Conservation (phyloP, 2,888 invertebrate genomes). For the Meteorus colon region DNA sequence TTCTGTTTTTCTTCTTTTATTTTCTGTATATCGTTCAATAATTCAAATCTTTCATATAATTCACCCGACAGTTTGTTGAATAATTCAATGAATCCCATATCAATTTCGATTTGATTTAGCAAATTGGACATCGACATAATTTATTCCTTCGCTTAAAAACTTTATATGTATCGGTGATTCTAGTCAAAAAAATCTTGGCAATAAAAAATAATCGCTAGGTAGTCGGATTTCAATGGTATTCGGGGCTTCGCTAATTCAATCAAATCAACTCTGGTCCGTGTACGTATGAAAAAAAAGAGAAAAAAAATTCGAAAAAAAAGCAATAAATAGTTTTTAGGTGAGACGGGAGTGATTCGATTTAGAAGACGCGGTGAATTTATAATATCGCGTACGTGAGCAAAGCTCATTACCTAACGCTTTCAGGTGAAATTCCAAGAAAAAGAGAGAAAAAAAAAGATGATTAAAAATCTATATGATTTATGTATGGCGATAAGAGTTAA, state of each 20-base stretch:
- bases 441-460: conserved; percentile 34
- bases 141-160: conserved; percentile 51
- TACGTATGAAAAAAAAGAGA: conserved; percentile 15
- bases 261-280: not conserved
- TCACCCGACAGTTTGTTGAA: not conserved
- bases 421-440: conserved; percentile 28
- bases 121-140: conserved; percentile 47
- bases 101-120: conserved; percentile 14
- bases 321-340: not conserved
- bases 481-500: conserved; percentile 4
- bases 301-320: conserved; percentile 3
- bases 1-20: not conserved
- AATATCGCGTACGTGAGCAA: conserved; percentile 55
- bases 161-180: conserved; percentile 48
- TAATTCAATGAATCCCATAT: conserved; percentile 35
- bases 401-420: conserved; percentile 55
- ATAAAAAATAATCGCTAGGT: conserved; percentile 65
- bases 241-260: not conserved
- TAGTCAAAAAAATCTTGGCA: conserved; percentile 60
- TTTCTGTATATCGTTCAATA: conserved; percentile 40
- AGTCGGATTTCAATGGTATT: conserved; percentile 51
- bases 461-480: conserved; percentile 33
- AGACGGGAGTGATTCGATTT: conserved; percentile 17
- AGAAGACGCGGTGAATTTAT: conserved; percentile 26
- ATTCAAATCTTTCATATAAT: conserved; percentile 22